Conservation (phyloP, 2,113 vertebrate species). For the Chunga burmeisteri region DNA sequence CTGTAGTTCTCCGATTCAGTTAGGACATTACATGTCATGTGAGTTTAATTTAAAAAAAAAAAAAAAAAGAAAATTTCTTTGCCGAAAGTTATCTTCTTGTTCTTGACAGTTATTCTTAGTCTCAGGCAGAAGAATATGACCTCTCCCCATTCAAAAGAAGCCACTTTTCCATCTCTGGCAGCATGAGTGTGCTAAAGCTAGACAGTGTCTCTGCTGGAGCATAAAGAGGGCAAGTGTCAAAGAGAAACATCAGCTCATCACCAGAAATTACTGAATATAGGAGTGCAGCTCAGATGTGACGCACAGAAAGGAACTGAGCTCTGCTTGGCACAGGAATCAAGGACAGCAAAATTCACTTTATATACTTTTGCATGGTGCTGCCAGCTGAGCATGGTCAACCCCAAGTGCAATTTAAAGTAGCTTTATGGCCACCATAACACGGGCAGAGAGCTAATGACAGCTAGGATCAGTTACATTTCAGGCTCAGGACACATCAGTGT, state of each 20-base stretch:
- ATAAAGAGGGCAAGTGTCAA: not conserved
- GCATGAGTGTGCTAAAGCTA: not conserved
- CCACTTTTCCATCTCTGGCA: not conserved
- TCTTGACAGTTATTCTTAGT: not conserved
- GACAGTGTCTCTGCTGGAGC: not conserved
- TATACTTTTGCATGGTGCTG: not conserved
- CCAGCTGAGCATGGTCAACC: not conserved
- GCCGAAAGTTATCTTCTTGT: not conserved
- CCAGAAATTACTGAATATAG: not conserved
- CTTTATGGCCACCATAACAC: not conserved
- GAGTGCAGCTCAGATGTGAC: not conserved
- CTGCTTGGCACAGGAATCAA: not conserved
- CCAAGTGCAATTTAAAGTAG: not conserved
- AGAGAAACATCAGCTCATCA: not conserved
- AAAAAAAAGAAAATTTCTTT: not conserved
- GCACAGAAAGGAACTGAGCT: not conserved
- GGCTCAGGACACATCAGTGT: not conserved
- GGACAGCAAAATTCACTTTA: not conserved
- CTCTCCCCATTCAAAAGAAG: not conserved
- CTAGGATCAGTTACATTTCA: not conserved
- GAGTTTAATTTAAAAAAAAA: not conserved
- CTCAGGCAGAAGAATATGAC: not conserved
- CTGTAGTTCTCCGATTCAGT: not conserved
- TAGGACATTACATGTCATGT: not conserved
- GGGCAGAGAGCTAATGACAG: not conserved